Conservation (phyloP, 2,888 invertebrate genomes). For the Agrypnus murinus region DNA sequence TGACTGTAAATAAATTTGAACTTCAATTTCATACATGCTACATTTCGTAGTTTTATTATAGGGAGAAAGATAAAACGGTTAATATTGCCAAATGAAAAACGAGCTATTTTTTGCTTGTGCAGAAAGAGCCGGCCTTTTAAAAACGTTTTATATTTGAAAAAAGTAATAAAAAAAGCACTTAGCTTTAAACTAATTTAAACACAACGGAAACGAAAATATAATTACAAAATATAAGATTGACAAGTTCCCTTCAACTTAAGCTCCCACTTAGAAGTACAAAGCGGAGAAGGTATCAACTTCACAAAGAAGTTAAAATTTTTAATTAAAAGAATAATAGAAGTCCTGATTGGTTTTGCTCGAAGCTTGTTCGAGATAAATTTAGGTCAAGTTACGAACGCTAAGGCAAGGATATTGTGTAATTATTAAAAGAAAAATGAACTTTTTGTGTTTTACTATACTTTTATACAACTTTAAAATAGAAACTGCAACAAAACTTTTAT, state of each 20-base stretch:
- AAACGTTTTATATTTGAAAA: constrained; percentile 17
- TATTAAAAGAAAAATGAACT: constrained; percentile 28
- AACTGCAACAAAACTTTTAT: no score
- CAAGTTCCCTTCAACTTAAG: constrained; percentile 45
- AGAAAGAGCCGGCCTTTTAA: constrained; percentile 7
- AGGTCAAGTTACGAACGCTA: constrained; percentile 44
- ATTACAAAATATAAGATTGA: constrained; percentile 54
- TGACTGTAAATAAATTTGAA: no score
- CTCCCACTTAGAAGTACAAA: constrained; percentile 48
- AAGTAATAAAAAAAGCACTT: constrained; percentile 45
- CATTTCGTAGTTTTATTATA: no score
- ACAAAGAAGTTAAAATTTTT: constrained; percentile 54
- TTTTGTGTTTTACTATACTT: not conserved
- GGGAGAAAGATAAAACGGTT: constrained; percentile 16
- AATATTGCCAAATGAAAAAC: constrained; percentile 27
- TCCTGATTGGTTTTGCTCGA: constrained; percentile 51
- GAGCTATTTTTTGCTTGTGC: constrained; percentile 15
- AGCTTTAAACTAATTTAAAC: constrained; percentile 50
- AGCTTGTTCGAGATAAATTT: constrained; percentile 47
- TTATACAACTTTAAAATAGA: not conserved
- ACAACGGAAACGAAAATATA: constrained; percentile 51
- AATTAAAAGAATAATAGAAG: constrained; percentile 55
- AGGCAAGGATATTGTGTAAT: constrained; percentile 23
- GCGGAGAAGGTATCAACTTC: constrained; percentile 52
- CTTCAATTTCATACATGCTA: no score